Percentiles rank a stretch among this genome's conserved stretches.
These are phyloP conservation scores for Sycophila sp. DNA, from an alignment of 1,140 invertebrate genomes.

Conservation along the genomic window DNA sequence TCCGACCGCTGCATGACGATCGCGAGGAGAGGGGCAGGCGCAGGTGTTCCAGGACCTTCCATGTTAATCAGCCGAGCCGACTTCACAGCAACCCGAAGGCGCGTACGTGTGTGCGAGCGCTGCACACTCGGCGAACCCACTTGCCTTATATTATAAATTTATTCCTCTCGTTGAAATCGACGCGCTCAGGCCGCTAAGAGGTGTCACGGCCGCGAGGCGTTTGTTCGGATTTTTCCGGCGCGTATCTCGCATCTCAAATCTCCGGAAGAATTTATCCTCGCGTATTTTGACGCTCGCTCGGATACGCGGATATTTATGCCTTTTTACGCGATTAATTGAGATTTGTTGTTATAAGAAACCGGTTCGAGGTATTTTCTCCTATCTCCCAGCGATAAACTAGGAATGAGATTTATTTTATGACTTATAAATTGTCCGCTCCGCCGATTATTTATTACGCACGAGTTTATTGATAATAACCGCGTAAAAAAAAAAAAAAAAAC, in stretches of 20 bases:
- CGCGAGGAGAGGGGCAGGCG: slow-evolving; percentile 37
- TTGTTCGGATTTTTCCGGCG: background rate
- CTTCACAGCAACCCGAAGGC: background rate
- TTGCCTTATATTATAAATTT: background rate
- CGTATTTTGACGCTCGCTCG: background rate
- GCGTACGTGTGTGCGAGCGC: too few species aligned
- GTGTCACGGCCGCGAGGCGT: background rate
- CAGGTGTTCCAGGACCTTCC: slow-evolving; percentile 60
- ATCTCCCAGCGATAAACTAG: background rate
- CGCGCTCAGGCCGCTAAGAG: background rate
- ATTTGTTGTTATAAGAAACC: slow-evolving; percentile 1
- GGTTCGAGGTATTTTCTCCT: background rate
- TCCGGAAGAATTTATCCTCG: background rate
- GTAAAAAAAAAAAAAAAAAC: background rate
- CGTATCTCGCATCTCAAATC: background rate
- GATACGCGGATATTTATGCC: background rate
- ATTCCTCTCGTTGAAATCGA: background rate
- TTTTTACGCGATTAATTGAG: slow-evolving; percentile 12
- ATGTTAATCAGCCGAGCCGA: slow-evolving; percentile 57
- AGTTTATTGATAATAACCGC: too few species aligned
- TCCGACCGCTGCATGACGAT: background rate
- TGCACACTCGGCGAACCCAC: background rate
- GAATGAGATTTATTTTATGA: slow-evolving; percentile 1
- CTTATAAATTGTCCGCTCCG: background rate
- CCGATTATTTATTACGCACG: slow-evolving; percentile 14